A percentile compares a stretch with the other conserved stretches of the same genome.
Conservation (phyloP, 2,888 invertebrate genomes). For the Rhaphigaster nebulosa region DNA sequence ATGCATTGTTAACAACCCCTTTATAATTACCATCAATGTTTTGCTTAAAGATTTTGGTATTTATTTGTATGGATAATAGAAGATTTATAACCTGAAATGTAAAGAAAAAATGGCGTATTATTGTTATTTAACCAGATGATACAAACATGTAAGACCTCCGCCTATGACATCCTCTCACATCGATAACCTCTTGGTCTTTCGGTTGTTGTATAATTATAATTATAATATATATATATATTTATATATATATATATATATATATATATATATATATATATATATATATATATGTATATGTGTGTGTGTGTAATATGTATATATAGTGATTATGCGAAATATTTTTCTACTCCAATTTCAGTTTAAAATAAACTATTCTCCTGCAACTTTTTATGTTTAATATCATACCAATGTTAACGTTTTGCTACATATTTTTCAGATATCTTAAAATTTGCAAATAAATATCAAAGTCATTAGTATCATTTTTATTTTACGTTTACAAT, state of each 20-base stretch:
- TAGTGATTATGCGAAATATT: not conserved
- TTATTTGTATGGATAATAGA: too few relatives aligned
- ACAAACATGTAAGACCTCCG: not conserved
- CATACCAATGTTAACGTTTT: not conserved
- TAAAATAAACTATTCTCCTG: not conserved
- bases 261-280: too few relatives aligned
- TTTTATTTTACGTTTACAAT: not conserved
- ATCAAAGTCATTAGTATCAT: too few relatives aligned
- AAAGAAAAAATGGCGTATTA: not conserved
- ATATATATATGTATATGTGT: too few relatives aligned
- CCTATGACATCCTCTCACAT: not conserved
- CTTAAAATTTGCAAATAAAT: too few relatives aligned
- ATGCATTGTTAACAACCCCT: not conserved
- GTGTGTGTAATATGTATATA: not conserved
- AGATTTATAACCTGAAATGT: too few relatives aligned
- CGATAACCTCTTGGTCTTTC: slow-evolving; percentile 7
- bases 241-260: too few relatives aligned
- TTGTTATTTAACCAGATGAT: not conserved
- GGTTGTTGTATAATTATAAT: not conserved
- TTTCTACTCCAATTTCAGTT: not conserved
- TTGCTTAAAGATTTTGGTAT: not conserved
- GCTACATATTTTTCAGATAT: not conserved
- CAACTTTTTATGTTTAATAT: not conserved
- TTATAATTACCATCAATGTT: not conserved
- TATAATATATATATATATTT: too few relatives aligned